Evolutionary conservation across 2,113 vertebrate genomes (phyloP).

Genomic region (Callocephalon fimbriatum): DNA sequence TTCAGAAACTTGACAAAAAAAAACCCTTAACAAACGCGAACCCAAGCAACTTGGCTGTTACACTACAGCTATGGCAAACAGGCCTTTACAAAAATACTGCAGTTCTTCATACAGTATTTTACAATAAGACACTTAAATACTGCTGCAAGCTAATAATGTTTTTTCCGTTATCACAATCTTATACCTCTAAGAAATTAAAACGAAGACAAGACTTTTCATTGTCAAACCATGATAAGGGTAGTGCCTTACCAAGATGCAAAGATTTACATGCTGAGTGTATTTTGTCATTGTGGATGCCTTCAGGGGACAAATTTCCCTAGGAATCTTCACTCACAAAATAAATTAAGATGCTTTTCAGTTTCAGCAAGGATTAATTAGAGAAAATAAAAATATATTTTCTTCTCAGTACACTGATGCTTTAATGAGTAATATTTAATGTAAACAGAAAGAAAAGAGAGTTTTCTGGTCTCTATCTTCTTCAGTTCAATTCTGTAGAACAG

Average conservation of each 20-base stretch:
- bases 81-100: not conserved
- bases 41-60: not conserved
- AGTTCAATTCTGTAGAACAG: not conserved
- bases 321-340: not conserved
- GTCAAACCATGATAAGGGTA: not conserved
- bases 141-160: constrained; percentile 33
- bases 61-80: not conserved
- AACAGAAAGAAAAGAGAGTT: not conserved
- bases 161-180: not conserved
- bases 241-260: not conserved
- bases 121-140: constrained; percentile 45
- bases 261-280: constrained; percentile 3
- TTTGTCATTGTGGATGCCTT: not conserved
- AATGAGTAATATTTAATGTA: not conserved
- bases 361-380: not conserved
- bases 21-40: not conserved
- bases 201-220: constrained; percentile 7
- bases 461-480: not conserved
- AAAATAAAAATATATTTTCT: not conserved
- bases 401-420: not conserved
- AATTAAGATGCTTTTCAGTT: not conserved
- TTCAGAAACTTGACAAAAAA: not conserved
- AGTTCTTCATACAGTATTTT: constrained; percentile 29
- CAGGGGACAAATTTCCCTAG: not conserved
- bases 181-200: constrained; percentile 18